Evolutionary conservation across 2,797 vertebrate genomes (phyloP), one percentile per base, ranked within the genome.

Genomic region (Muscicapa comitata): DNA sequence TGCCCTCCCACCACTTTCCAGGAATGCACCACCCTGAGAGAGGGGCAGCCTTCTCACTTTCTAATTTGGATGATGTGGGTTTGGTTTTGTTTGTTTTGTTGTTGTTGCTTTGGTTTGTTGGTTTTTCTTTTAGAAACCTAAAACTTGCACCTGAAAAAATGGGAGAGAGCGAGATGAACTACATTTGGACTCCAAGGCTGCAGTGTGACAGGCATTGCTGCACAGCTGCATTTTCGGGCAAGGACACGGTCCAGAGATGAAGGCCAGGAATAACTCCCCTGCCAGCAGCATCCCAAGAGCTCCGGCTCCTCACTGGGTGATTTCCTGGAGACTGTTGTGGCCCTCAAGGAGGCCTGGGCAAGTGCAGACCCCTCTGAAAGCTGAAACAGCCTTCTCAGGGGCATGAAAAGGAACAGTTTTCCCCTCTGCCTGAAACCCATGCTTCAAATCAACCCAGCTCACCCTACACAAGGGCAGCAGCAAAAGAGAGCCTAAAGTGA

Each of bases 401-500:
- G 4, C 17, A 40, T 1, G 10, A 58, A 38, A 83, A 87, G 4
- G 10, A 54, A 37, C 19, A 35, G 19, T 17, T 73, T 74, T 23
- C 23, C 51, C 18, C 48, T 28, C 0, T 15, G 12, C 17, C 67
- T 35, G 54, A 86, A 79, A 67, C 1, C 2, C 38, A 11, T 1
- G 2, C 48, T 73, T 70, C 66, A 70, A 71, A 84, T 7, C 17
- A 91, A 35, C 20, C 37, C 38, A 13, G 31, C 26, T 47, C 23
- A 4, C 38, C 72, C 65, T 25, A 23, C n/a, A 3, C 0, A 13
- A 91, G 61, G 33, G 17, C 31, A 50, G 42, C 0, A 1, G 26
- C 37, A 53, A 35, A 76, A 70, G 20, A 47, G 23, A 55, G 33
- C 37, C 51, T 38, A 3, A 9, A 47, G 40, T 2, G 20, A 81